Evolutionary conservation across 53 echinoderm and acorn worm genomes (phyloP).

Genomic region (Echinarachnius parma): DNA sequence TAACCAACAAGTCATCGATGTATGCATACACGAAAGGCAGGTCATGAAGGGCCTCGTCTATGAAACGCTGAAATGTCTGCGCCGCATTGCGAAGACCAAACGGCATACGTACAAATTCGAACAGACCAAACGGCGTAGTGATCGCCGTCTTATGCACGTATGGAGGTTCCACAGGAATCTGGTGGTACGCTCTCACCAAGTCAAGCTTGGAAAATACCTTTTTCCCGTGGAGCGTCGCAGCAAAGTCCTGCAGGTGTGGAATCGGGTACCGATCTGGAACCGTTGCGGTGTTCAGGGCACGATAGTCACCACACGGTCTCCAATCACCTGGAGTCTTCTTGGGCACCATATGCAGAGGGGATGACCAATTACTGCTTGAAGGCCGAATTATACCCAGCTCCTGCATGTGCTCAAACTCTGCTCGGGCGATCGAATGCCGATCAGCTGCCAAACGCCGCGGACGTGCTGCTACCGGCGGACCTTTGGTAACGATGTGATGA

Average conservation of each 20-base stretch:
- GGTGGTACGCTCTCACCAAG: conserved; percentile 32
- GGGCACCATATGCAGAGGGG: conserved; percentile 42
- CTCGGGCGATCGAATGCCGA: too few relatives aligned
- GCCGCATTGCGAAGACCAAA: conserved; percentile 60
- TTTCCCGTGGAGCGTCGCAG: conserved; percentile 8
- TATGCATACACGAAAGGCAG: conserved; percentile 38
- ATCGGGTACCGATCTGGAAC: conserved; percentile 34
- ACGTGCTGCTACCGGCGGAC: too few relatives aligned
- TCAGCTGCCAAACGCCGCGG: too few relatives aligned
- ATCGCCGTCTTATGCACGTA: too few relatives aligned
- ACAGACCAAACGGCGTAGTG: conserved; percentile 49
- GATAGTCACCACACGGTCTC: conserved; percentile 50
- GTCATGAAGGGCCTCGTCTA: conserved; percentile 37
- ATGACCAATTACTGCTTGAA: conserved; percentile 36
- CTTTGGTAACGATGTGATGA: too few relatives aligned
- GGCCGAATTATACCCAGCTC: conserved; percentile 23
- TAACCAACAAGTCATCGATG: conserved; percentile 46
- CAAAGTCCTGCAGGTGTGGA: conserved; percentile 42
- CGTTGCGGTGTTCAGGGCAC: conserved; percentile 23
- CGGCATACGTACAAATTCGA: conserved; percentile 60
- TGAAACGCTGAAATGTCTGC: conserved; percentile 52
- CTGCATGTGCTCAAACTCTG: too few relatives aligned
- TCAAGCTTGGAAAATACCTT: conserved; percentile 34
- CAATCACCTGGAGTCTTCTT: conserved; percentile 39
- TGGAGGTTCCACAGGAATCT: conserved; percentile 39